A percentile compares a stretch with the other conserved stretches of the same genome.
These are phyloP conservation scores for Bombus sibiricus DNA, from an alignment of 1,140 invertebrate species.

Conservation along the genomic window DNA sequence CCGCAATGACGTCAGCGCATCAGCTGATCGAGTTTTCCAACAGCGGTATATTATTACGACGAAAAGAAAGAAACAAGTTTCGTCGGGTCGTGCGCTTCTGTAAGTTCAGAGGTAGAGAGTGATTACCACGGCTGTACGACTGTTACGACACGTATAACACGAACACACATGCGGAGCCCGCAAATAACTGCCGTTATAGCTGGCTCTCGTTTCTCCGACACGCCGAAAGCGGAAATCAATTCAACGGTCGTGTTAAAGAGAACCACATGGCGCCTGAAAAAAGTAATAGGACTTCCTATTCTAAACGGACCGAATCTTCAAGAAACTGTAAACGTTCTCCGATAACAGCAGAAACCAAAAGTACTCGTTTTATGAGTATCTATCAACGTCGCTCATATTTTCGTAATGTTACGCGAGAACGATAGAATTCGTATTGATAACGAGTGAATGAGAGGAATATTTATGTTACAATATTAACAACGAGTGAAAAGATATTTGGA, in stretches of 20 bases:
- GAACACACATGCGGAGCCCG: neutral
- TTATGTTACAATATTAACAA: neutral
- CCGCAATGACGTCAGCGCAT: conserved; percentile 34
- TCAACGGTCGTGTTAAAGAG: neutral
- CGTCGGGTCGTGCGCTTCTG: neutral
- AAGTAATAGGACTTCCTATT: neutral
- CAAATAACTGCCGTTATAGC: neutral
- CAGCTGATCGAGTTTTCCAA: conserved; percentile 52
- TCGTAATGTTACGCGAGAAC: neutral
- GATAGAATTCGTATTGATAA: neutral
- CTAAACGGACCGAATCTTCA: neutral
- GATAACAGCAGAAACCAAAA: neutral
- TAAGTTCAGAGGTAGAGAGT: neutral
- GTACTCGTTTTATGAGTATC: neutral
- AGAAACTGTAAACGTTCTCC: neutral
- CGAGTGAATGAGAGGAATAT: neutral
- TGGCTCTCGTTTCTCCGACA: neutral
- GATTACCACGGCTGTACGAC: neutral
- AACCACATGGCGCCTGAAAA: conserved; percentile 2
- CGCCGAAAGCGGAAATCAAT: conserved; percentile 39
- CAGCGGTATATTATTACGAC: neutral
- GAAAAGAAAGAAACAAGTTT: neutral
- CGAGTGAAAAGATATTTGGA: too few species aligned
- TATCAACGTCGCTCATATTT: neutral
- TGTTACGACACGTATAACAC: conserved; percentile 1